Evolutionary conservation across 2,113 vertebrate species (phyloP).

Genomic region (Potamarius usumacintae): DNA sequence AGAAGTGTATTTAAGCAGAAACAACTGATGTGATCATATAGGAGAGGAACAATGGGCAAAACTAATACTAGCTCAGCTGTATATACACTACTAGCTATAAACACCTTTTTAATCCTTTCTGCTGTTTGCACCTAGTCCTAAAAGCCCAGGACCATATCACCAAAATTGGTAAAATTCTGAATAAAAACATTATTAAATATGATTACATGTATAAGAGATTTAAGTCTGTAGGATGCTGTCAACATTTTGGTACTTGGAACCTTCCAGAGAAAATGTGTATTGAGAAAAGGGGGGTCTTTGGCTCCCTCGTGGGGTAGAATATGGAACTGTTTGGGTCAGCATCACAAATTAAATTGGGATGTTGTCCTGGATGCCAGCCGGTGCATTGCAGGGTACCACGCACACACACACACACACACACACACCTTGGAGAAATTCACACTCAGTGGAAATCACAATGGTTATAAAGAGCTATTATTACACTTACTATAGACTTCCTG

Average conservation of each 20-base stretch:
- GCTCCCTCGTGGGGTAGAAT: slow-evolving; percentile 16
- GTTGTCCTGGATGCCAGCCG: neutral
- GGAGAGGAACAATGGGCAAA: neutral
- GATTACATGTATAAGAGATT: neutral
- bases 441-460: neutral
- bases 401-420: neutral
- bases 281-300: neutral
- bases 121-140: neutral
- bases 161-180: neutral
- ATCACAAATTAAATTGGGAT: neutral
- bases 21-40: neutral
- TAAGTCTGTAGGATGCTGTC: neutral
- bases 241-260: neutral
- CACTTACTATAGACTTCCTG: neutral
- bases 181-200: neutral
- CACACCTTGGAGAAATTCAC: neutral
- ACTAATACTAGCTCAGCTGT: neutral
- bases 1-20: neutral
- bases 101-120: neutral
- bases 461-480: neutral
- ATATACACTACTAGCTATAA: too few relatives aligned
- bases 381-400: neutral
- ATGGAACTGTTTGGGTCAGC: neutral
- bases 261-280: neutral
- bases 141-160: neutral